Percentiles rank a stretch among this genome's conserved stretches.
phyloP scores from a whole-genome alignment of 2,797 vertebrate species.

The Mus caroli region DNA sequence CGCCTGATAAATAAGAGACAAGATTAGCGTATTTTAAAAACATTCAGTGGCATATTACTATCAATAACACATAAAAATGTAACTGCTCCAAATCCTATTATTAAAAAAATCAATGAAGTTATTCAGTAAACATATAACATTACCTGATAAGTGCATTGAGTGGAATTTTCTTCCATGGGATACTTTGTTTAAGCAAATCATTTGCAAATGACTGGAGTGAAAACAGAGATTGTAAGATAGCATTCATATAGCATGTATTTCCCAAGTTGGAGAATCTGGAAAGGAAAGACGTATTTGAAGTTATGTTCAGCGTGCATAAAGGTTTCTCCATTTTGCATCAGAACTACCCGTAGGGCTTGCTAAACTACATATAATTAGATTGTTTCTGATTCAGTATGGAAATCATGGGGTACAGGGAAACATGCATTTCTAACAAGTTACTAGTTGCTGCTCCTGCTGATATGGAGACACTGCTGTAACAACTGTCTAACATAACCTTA shows the following conservation, averaged over 20 bases:
- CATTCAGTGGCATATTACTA: conserved; percentile 45
- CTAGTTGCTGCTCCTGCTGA: neutral
- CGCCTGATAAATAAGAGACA: conserved; percentile 90
- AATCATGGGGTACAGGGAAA: neutral
- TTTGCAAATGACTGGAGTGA: conserved; percentile 98
- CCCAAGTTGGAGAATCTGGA: conserved; percentile 98
- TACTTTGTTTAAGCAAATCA: conserved; percentile 97
- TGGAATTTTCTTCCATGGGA: conserved; percentile 97
- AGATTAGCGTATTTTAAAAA: conserved; percentile 66
- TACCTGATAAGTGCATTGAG: conserved; percentile 97
- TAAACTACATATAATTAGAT: neutral
- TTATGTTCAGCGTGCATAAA: neutral
- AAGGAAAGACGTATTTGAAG: conserved; percentile 65
- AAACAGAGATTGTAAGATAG: conserved; percentile 98
- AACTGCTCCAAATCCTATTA: conserved; percentile 47
- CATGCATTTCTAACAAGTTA: conserved; percentile 22
- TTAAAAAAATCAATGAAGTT: conserved; percentile 13
- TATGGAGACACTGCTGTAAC: neutral
- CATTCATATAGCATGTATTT: conserved; percentile 99
- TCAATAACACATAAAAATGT: conserved; percentile 49
- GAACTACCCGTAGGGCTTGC: conserved; percentile 4
- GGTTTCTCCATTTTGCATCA: conserved; percentile 1
- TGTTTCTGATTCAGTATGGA: conserved; percentile 39
- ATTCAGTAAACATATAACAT: conserved; percentile 54
- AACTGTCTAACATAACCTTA: neutral